Evolutionary conservation across 1,140 invertebrate genomes (phyloP), one percentile per base, ranked within the genome.

Genomic region (Elysia chlorotica): DNA sequence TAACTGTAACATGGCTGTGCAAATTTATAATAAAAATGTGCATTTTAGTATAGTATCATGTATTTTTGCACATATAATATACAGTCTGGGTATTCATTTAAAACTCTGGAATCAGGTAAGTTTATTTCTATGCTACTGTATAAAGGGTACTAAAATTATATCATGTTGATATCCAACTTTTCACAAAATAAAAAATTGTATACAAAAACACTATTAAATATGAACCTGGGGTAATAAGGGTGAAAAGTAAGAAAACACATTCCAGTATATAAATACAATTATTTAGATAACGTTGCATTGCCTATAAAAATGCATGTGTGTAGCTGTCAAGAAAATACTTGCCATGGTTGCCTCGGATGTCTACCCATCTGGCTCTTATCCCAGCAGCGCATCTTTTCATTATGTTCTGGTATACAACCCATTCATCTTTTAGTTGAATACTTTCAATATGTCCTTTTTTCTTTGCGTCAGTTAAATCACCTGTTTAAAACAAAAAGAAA

Each of bases 321-420:
- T n/a, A n/a, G n/a, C n/a, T n/a, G n/a, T n/a, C n/a, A 48, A 31
- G 37, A 62, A 35, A 37, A 41, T 17, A 0, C 79, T 85, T 89
- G 96, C 95, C 96, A 92, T 98, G 96, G 90, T 98, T 98, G 86
- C 96, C 96, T 87, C 95, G 90, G 71, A 96, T 93, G 88, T 97
- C 96, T 57, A 97, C 88, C 95, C 95, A 97, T 14, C 90, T 88
- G 10, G 77, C 75, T 30, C 76, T 76, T 19, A 63, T 69, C 19
- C 71, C 36, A 59, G 78, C 38, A 76, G 91, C 90, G 74, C 91
- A 91, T 74, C 93, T 90, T 48, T 91, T 89, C 33, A 97, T 88
- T 75, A 93, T 89, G 79, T 92, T 89, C 75, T 91, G 88, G 86
- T 98, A 98, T 77, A 91, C 89, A 74, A 91, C 83, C 96, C 96